Conservation (phyloP, 1,140 invertebrate species). For the Globodera rostochiensis region DNA sequence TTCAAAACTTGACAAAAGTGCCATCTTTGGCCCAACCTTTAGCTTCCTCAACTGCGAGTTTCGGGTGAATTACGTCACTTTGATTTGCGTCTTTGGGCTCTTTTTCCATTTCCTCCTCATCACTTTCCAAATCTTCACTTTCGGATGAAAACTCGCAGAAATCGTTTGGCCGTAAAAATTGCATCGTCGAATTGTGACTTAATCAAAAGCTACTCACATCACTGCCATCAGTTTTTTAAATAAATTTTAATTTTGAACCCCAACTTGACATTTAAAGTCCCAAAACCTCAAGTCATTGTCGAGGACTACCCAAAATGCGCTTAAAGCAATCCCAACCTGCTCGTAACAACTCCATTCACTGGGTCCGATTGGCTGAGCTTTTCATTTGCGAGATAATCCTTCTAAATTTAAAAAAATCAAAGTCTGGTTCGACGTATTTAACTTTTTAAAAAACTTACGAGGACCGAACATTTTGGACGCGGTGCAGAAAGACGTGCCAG, state of each 20-base stretch:
- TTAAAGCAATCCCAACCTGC: not conserved
- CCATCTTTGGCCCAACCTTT: not conserved
- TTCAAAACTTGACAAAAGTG: slow-evolving; percentile 16
- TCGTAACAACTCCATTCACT: not conserved
- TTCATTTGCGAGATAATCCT: not conserved
- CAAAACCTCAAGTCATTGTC: not conserved
- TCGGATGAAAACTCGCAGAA: slow-evolving; percentile 2
- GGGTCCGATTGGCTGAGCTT: not conserved
- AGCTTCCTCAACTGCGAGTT: not conserved
- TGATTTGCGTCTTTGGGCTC: not conserved
- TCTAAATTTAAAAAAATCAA: not conserved
- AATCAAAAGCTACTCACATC: not conserved
- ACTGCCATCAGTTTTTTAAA: not conserved
- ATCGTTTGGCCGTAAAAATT: slow-evolving; percentile 16
- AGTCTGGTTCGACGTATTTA: not conserved
- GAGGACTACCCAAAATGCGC: no score
- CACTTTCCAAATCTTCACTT: slow-evolving; percentile 7
- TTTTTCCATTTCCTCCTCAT: slow-evolving; percentile 17
- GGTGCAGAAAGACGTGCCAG: not conserved
- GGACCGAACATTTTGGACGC: not conserved
- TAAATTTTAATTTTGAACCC: not conserved
- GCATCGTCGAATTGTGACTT: not conserved
- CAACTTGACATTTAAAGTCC: no score
- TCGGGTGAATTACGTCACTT: not conserved
- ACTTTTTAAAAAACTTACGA: not conserved